Evolutionary conservation across 2,888 invertebrate species (phyloP), one percentile per base, ranked within the genome.

Genomic region (Sphecodes monilicornis): DNA sequence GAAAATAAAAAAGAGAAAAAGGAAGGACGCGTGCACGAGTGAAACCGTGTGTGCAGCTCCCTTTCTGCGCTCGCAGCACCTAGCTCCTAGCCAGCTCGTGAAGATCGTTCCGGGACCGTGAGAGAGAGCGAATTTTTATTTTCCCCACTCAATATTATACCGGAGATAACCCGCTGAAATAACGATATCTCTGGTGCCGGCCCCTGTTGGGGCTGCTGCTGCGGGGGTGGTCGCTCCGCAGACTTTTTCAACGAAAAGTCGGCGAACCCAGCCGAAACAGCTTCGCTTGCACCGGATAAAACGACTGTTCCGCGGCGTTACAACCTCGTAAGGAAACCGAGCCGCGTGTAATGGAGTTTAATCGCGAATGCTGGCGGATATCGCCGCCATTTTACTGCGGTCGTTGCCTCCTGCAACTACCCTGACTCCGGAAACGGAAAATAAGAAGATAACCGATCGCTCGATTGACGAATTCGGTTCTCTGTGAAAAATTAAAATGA

Each of bases 141-240:
- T 54, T 18, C 50, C 39, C 11, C 69, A 36, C 26, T 60, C 39
- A 10, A 72, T 76, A 54, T 32, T 43, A 64, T 64, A 2, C 39
- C 50, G 11, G 72, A 72, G 57, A 57, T 72, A 69, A 78, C 81
- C 1, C 26, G 29, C 39, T 16, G 68, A n/a, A 39, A 64, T 72
- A 78, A 81, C 72, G 71, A 72, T 78, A 80, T 77, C 50, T 66
- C 39, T 76, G 13, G n/a, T 1, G 29, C 26, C 69, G 32, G 22
- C 32, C 22, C 22, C 32, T 64, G 60, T 64, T 64, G 64, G 64
- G 32, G 50, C 29, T 18, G 18, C 32, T 32, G 29, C 29, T 29
- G 32, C 32, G 32, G 60, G 26, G 60, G 29, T 29, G 60, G 60
- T 1, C 1, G 57, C 6, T 2, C 50, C 22, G 64, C 29, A 36